Base-by-base conservation (phyloP, 2,113 vertebrate genomes). In the Pachyramphus minor region DNA sequence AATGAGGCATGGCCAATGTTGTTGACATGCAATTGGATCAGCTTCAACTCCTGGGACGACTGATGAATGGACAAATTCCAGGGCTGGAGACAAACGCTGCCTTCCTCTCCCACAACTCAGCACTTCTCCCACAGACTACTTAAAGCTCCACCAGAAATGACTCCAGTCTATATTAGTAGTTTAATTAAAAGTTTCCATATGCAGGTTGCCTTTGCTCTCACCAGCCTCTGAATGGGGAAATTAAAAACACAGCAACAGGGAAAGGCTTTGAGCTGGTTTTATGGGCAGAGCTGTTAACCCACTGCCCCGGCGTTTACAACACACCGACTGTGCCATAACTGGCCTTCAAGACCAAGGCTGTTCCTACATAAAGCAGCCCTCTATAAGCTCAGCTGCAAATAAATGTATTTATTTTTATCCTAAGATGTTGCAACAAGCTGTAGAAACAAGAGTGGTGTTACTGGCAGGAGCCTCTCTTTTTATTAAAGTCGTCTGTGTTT, bases 181-280 rank as follows among this genome's bases (percentile, higher is more conserved):
- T 96, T 96, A 97, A 97, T 97, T 94, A 96, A 87, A 96, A 90
- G 82, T 96, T 97, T 97, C 94, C 95, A 73, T 81, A 58, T 0
- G 12, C 52, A 49, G 60, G 35, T 75, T 0, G 19, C 55, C 73
- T 91, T 93, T 90, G 27, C 87, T 96, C 83, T 77, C 44, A 10
- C 52, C 27, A 4, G 80, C 44, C 42, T 88, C 77, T 80, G 82
- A 74, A 73, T 62, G 77, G 72, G 59, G 62, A 90, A 84, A 50
- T 69, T 52, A 93, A 94, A 88, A n/a, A 60, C 41, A 12, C 31
- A 78, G 83, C 71, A 67, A 92, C 81, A 96, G 89, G 30, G 71
- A 25, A 68, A 80, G 75, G 81, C 91, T 96, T 95, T 96, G 89
- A 96, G 88, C 64, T 93, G 72, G 17, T 96, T 97, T 97, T 86